Conservation (phyloP, 2,888 invertebrate species). For the Ctenicera cuprea region DNA sequence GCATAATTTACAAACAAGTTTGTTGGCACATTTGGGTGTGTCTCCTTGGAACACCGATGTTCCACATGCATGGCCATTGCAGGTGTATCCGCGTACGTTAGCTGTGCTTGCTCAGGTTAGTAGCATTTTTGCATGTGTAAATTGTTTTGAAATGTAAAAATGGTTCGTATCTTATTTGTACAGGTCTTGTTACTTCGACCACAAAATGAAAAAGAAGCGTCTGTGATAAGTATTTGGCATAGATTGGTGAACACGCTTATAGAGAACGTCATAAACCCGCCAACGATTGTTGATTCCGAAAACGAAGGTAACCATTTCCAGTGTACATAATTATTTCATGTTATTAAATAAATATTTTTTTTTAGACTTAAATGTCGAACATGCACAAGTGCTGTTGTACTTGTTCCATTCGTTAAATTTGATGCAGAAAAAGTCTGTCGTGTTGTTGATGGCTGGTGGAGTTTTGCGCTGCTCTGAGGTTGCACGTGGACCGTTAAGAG, state of each 20-base stretch:
- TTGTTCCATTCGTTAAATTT: slow-evolving; percentile 95
- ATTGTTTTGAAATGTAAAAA: no score
- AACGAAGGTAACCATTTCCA: slow-evolving; percentile 80
- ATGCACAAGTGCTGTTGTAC: slow-evolving; percentile 94
- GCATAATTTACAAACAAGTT: slow-evolving; percentile 81
- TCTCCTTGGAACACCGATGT: slow-evolving; percentile 82
- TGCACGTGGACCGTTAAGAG: slow-evolving; percentile 76
- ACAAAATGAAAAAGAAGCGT: slow-evolving; percentile 90
- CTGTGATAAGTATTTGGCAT: slow-evolving; percentile 94
- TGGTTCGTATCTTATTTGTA: slow-evolving; percentile 26
- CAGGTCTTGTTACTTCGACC: slow-evolving; percentile 85
- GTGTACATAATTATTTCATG: no score
- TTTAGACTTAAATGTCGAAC: slow-evolving; percentile 95
- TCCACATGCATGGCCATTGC: slow-evolving; percentile 84
- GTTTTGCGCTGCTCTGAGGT: slow-evolving; percentile 82
- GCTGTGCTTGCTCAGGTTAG: slow-evolving; percentile 87
- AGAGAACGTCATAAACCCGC: slow-evolving; percentile 85
- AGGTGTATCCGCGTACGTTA: slow-evolving; percentile 85
- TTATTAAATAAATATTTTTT: slow-evolving; percentile 53
- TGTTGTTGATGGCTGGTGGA: slow-evolving; percentile 88
- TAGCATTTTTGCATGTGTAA: background rate
- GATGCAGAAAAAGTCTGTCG: slow-evolving; percentile 97
- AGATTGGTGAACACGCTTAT: slow-evolving; percentile 91
- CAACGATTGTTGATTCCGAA: slow-evolving; percentile 80
- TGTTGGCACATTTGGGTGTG: slow-evolving; percentile 84